phyloP scores from a whole-genome alignment of 2,113 vertebrate species.

The Actenoides lindsayi region DNA sequence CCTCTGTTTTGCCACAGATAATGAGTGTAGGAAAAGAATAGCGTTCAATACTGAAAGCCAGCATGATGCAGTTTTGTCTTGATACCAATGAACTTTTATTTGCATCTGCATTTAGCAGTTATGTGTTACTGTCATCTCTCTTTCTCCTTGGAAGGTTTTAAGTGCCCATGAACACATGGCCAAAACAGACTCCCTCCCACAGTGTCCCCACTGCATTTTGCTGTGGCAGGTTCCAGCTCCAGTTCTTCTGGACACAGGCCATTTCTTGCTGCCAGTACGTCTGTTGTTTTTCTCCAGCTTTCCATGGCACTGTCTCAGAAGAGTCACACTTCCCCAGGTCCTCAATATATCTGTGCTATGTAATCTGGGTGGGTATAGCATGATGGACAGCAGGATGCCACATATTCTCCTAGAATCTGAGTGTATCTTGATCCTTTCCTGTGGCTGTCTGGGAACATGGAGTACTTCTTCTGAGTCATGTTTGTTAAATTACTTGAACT shows the following conservation, averaged over 20 bases:
- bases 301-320: background rate
- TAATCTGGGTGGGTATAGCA: background rate
- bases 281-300: slow-evolving; percentile 5
- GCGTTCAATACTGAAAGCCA: background rate
- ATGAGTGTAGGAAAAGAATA: background rate
- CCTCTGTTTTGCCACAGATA: background rate
- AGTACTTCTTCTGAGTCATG: fast-evolving
- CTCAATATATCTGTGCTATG: background rate
- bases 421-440: background rate
- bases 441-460: background rate
- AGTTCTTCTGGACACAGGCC: background rate
- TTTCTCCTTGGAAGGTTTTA: background rate
- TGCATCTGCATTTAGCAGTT: background rate
- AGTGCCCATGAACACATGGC: background rate
- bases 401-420: background rate
- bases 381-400: background rate
- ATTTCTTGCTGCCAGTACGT: background rate
- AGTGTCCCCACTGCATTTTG: fast-evolving
- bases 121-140: background rate
- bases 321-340: background rate
- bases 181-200: background rate
- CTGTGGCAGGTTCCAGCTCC: background rate
- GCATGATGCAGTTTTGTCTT: background rate
- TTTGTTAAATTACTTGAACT: background rate
- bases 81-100: background rate